Base-by-base conservation (phyloP, 2,797 vertebrate genomes). In the Pelodytes ibericus region DNA sequence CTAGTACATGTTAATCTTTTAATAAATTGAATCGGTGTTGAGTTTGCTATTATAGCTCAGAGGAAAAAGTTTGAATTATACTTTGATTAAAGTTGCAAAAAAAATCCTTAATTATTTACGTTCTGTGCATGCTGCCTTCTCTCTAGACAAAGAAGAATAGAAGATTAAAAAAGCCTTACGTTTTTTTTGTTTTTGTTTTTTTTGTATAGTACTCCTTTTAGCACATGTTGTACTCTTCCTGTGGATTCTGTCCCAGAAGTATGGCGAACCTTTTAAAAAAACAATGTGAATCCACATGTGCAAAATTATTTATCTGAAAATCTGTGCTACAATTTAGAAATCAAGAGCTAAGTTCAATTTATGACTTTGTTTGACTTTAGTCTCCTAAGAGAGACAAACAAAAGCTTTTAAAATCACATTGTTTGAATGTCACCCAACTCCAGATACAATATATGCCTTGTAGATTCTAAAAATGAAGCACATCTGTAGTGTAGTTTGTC, bases 341-440 rank as follows among this genome's bases (percentile, higher is more conserved):
- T 11, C 20, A 15, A 25, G 9, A 18, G 13, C 53, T n/a, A n/a
- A 41, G 22, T 49, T 47, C 36, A 47, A 3, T 60, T 33, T 58
- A 15, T 56, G 47, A 65, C 25, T 47, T 58, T 39, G 25, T 72
- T 24, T 8, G 22, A 36, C 22, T 15, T 26, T 27, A 30, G 7
- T 49, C 6, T 44, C 47, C 33, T 59, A 18, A 1, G 20, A 65
- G 31, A 64, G 24, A 47, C 30, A 24, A 36, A 13, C 9, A 39
- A 71, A 59, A 20, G 69, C 69, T 71, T 71, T 61, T 71, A 71
- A 18, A 71, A 22, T 61, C 36, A 44, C 69, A 47, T 71, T 60
- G 39, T 33, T 49, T 33, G 20, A 27, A 49, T 31, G 64, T 67
- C 53, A 49, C 56, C 49, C 13, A 13, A 16, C 5, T 49, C 18